Evolutionary conservation across 2,888 invertebrate species (phyloP).

Genomic region (Megastigmus dorsalis): DNA sequence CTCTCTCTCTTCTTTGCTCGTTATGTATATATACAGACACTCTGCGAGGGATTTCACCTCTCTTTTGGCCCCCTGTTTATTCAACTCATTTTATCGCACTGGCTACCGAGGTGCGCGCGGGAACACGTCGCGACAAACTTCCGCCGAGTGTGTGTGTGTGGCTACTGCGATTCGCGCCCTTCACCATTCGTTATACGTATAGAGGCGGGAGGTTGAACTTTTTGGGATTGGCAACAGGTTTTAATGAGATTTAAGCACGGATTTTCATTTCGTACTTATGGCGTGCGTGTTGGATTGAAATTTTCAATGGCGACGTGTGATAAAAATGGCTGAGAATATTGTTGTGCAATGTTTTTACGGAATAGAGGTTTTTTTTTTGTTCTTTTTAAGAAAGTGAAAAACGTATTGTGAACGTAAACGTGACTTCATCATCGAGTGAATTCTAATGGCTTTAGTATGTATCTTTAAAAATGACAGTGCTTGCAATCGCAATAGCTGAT

Average conservation of each 20-base stretch:
- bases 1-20: too few relatives aligned
- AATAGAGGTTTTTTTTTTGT: neutral
- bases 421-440: neutral
- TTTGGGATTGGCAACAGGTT: neutral
- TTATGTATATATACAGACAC: neutral
- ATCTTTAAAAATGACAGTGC: neutral
- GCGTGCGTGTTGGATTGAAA: neutral
- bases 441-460: neutral
- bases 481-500: neutral
- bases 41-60: neutral
- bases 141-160: constrained; percentile 57
- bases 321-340: too few relatives aligned
- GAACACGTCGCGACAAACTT: constrained; percentile 67
- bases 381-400: neutral
- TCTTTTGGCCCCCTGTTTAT: constrained; percentile 65
- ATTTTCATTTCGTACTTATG: neutral
- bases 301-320: too few relatives aligned
- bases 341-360: neutral
- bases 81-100: constrained; percentile 72
- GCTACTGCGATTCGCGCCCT: constrained; percentile 50
- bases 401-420: neutral
- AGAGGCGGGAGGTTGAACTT: neutral
- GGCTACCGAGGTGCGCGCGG: constrained; percentile 64
- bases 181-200: constrained; percentile 33
- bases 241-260: neutral